A percentile compares a stretch with the other conserved stretches of the same genome.
These are phyloP conservation scores for Aspidiotus rigidus DNA, from an alignment of 2,888 invertebrate species.

Conservation along the genomic window DNA sequence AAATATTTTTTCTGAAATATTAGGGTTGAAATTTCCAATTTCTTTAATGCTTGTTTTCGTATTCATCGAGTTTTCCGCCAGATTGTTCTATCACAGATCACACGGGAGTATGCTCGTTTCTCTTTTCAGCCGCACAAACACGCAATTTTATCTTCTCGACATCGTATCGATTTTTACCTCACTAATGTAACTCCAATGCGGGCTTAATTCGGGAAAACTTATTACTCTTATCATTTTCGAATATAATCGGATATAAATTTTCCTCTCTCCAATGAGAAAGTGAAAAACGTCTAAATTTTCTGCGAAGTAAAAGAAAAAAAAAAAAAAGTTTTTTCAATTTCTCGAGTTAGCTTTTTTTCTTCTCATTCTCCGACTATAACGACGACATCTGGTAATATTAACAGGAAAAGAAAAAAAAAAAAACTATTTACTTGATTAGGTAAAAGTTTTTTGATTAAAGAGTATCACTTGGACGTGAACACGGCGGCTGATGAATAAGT, in stretches of 20 bases:
- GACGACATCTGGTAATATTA: conserved; percentile 30
- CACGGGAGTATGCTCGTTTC: too few relatives aligned
- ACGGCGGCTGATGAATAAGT: conserved; percentile 25
- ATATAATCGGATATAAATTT: conserved; percentile 4
- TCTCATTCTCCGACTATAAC: conserved; percentile 24
- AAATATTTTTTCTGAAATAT: too few relatives aligned
- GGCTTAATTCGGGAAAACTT: neutral
- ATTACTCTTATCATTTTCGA: neutral
- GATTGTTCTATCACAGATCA: too few relatives aligned
- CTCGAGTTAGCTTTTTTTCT: conserved; percentile 14
- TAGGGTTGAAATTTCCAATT: too few relatives aligned
- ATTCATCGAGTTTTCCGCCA: too few relatives aligned
- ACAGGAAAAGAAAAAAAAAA: conserved; percentile 13
- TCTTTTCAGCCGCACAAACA: too few relatives aligned
- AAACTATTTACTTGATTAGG: conserved; percentile 30
- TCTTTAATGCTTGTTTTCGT: too few relatives aligned
- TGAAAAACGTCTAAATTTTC: conserved; percentile 26
- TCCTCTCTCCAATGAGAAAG: neutral
- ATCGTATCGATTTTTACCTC: too few relatives aligned
- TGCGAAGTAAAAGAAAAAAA: conserved; percentile 10
- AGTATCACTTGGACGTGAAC: conserved; percentile 30
- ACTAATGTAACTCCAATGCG: too few relatives aligned
- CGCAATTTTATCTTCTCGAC: too few relatives aligned
- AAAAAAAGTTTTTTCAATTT: conserved; percentile 25
- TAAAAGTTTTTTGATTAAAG: conserved; percentile 31